Evolutionary conservation across 2,888 invertebrate species (phyloP).

Genomic region (Drosophila algonquin): DNA sequence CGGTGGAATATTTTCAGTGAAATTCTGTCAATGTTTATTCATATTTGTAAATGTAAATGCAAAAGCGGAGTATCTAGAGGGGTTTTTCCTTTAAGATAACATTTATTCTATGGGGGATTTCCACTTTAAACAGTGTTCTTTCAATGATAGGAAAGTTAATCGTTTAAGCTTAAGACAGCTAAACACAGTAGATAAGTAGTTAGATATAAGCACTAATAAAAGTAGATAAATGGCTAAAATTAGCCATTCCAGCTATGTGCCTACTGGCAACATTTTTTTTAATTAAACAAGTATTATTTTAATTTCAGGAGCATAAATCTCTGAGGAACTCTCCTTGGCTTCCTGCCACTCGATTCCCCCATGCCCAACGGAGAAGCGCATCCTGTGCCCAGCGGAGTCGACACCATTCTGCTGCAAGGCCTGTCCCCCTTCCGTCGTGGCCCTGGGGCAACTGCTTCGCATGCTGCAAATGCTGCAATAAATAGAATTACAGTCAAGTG

Average conservation of each 20-base stretch:
- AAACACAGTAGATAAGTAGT: too few species aligned
- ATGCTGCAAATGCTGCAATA: conserved; percentile 69
- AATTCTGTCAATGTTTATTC: neutral
- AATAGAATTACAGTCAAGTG: conserved; percentile 76
- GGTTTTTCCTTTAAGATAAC: neutral
- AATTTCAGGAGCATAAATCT: conserved; percentile 20
- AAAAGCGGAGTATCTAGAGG: neutral
- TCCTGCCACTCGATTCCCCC: conserved; percentile 29
- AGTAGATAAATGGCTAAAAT: too few species aligned
- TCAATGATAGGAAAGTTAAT: too few species aligned
- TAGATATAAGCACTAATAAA: too few species aligned
- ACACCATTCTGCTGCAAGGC: conserved; percentile 14
- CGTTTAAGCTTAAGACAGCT: too few species aligned
- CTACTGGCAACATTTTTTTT: neutral
- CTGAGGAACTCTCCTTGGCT: conserved; percentile 12
- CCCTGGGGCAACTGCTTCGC: conserved; percentile 34
- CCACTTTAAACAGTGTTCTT: neutral
- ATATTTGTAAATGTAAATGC: neutral
- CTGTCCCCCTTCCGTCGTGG: conserved; percentile 15
- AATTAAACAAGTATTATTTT: conserved; percentile 29
- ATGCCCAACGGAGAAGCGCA: conserved; percentile 29
- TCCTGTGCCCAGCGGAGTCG: conserved; percentile 3
- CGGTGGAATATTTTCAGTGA: neutral
- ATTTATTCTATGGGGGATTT: neutral
- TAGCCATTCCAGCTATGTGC: neutral